These are phyloP conservation scores for Myiotriccus ornatus DNA, from an alignment of 2,797 vertebrate species.

Conservation along the genomic window DNA sequence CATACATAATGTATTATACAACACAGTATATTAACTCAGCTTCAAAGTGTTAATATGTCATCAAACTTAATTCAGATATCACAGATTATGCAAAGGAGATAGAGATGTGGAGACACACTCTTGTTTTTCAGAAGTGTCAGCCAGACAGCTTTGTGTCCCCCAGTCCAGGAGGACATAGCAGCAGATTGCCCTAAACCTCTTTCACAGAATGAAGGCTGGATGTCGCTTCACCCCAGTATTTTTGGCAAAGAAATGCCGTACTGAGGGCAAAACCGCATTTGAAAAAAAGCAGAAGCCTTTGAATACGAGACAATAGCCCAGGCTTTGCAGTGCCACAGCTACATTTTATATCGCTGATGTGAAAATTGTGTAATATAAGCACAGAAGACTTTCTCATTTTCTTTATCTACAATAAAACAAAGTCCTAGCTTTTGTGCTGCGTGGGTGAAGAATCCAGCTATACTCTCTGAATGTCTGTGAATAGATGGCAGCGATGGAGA, in stretches of 20 bases:
- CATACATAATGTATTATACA: conserved; percentile 70
- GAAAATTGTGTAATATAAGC: background rate
- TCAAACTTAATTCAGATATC: conserved; percentile 72
- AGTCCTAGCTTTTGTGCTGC: background rate
- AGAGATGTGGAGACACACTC: conserved; percentile 48
- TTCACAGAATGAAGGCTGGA: background rate
- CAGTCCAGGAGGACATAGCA: background rate
- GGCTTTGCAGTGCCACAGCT: background rate
- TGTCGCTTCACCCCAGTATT: background rate
- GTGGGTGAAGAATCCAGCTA: background rate
- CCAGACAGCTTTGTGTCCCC: background rate
- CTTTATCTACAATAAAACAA: background rate
- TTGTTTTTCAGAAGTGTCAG: conserved; percentile 53
- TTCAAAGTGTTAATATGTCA: conserved; percentile 72
- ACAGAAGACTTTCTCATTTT: background rate
- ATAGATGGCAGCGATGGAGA: background rate
- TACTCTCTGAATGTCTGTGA: background rate
- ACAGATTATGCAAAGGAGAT: conserved; percentile 55
- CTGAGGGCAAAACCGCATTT: background rate
- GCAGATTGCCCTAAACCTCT: background rate
- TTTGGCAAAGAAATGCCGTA: background rate
- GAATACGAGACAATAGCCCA: background rate
- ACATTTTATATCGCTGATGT: background rate
- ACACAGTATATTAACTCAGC: conserved; percentile 68
- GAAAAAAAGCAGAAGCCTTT: background rate